Evolutionary conservation across 2,888 invertebrate genomes (phyloP).

Genomic region (Leptopilina syphax): DNA sequence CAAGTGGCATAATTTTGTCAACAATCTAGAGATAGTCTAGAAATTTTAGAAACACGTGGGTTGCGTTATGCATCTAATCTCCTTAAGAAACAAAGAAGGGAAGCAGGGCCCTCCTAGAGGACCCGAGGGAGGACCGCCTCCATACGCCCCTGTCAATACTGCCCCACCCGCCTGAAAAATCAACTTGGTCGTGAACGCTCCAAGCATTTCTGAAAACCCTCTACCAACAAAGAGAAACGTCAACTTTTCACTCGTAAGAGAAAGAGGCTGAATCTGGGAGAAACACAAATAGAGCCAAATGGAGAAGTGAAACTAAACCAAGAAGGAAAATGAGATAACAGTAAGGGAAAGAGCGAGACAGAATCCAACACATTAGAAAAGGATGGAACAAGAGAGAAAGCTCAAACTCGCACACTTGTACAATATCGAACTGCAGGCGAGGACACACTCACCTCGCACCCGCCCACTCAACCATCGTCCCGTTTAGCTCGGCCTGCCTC

Average conservation of each 20-base stretch:
- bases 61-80: conserved; percentile 17
- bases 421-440: conserved; percentile 76
- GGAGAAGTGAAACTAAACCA: not conserved
- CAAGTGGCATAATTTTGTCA: not conserved
- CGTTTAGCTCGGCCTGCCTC: conserved; percentile 50
- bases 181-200: not conserved
- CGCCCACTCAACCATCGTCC: conserved; percentile 80
- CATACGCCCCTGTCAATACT: conserved; percentile 67
- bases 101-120: conserved; percentile 63
- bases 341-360: too few species aligned
- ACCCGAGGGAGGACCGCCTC: conserved; percentile 66
- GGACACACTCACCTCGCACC: conserved; percentile 75
- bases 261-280: not conserved
- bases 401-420: conserved; percentile 57
- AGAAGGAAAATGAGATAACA: conserved; percentile 4
- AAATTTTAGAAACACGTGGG: conserved; percentile 3
- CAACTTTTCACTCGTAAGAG: not conserved
- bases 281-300: not conserved
- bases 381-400: conserved; percentile 78
- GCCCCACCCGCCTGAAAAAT: conserved; percentile 35
- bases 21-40: not conserved
- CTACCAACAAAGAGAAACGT: conserved; percentile 45
- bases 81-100: conserved; percentile 56
- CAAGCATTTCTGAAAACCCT: conserved; percentile 7
- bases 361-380: conserved; percentile 29